Conservation (phyloP, 2,113 vertebrate species). For the Halcyon senegalensis region DNA sequence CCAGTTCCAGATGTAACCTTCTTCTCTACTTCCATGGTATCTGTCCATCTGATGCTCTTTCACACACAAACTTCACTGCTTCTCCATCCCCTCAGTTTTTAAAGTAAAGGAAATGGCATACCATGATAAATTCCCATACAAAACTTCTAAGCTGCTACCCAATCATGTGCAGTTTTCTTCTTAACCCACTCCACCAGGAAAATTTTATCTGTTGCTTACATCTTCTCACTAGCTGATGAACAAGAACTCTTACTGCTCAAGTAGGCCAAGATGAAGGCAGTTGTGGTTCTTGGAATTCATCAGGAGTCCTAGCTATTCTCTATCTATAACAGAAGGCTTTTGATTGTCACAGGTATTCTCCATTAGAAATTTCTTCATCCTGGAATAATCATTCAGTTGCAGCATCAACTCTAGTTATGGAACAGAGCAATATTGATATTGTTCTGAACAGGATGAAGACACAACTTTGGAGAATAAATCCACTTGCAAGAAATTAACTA, state of each 20-base stretch:
- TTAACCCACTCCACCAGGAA: background rate
- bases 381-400: background rate
- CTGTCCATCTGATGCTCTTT: background rate
- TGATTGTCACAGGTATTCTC: background rate
- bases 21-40: background rate
- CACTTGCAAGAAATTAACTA: background rate
- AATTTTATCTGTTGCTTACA: background rate
- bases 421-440: rapidly evolving
- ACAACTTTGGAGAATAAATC: background rate
- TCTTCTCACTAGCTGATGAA: background rate
- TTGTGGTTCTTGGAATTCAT: background rate
- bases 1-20: background rate
- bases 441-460: background rate
- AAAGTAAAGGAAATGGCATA: background rate
- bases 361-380: background rate
- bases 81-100: background rate
- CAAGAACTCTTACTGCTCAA: background rate
- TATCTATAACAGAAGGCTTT: background rate
- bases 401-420: background rate
- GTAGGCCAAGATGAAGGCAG: background rate
- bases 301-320: background rate
- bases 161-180: background rate
- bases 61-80: background rate
- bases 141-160: background rate
- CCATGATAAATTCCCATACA: background rate